Conservation (phyloP, 1,140 invertebrate species). For the Battus philenor region DNA sequence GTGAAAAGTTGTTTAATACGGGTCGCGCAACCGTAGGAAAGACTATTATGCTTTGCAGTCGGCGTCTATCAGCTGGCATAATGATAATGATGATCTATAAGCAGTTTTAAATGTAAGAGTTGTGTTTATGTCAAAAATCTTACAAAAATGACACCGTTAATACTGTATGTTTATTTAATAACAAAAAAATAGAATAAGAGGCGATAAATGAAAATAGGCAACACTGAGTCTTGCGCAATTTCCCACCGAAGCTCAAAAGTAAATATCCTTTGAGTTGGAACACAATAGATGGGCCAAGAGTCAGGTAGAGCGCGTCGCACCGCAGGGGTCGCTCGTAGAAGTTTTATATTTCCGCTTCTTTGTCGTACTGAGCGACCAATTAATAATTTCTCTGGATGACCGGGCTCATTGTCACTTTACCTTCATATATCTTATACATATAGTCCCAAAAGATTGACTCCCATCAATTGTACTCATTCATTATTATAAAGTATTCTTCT, state of each 20-base stretch:
- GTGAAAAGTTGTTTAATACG: no score
- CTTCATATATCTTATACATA: constrained; percentile 38
- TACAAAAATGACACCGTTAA: no score
- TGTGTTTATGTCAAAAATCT: no score
- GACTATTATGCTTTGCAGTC: no score
- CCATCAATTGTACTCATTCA: constrained; percentile 61
- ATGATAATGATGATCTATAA: no score
- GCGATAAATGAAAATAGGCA: constrained; percentile 11
- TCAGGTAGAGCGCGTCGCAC: constrained; percentile 66
- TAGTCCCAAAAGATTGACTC: constrained; percentile 66
- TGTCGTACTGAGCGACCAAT: constrained; percentile 58
- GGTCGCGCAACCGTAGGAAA: no score
- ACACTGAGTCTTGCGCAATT: constrained; percentile 61
- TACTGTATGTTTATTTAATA: no score
- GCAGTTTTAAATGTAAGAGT: no score
- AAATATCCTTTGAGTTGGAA: constrained; percentile 59
- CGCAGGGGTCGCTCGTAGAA: constrained; percentile 58
- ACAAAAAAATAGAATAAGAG: neutral
- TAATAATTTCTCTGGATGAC: constrained; percentile 73
- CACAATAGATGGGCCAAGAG: constrained; percentile 69
- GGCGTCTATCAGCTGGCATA: no score
- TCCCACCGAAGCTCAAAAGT: constrained; percentile 64
- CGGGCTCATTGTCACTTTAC: constrained; percentile 60
- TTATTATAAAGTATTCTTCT: constrained; percentile 31
- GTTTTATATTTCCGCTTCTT: constrained; percentile 76